A percentile compares a stretch with the other conserved stretches of the same genome.
Evolutionary conservation across 2,113 vertebrate genomes (phyloP).

Genomic region (Laticauda colubrina): DNA sequence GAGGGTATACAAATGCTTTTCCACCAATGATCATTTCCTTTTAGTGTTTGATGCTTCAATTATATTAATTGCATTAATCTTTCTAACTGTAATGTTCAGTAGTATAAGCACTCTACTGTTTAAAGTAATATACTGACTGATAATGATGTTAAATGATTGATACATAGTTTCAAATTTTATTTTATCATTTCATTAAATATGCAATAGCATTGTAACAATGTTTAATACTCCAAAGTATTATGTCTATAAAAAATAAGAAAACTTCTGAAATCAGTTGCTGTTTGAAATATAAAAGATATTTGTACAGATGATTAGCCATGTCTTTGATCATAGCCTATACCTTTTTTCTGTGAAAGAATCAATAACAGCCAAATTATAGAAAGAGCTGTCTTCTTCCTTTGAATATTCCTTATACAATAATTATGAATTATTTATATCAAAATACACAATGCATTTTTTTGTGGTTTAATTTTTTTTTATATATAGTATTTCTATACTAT

Average conservation of each 20-base stretch:
- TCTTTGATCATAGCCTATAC: not conserved
- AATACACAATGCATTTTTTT: not conserved
- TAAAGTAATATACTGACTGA: constrained; percentile 43
- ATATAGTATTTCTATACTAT: not conserved
- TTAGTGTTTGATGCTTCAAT: not conserved
- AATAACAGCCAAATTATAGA: not conserved
- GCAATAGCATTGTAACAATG: constrained; percentile 42
- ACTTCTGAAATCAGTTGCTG: constrained; percentile 27
- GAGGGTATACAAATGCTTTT: not conserved
- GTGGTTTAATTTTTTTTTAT: not conserved
- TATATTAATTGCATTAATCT: not conserved
- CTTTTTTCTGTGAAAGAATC: not conserved
- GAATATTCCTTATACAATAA: not conserved
- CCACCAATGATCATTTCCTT: not conserved
- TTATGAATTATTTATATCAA: not conserved
- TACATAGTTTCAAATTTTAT: constrained; percentile 54
- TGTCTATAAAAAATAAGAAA: constrained; percentile 14
- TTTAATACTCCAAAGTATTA: constrained; percentile 42
- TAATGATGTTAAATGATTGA: constrained; percentile 49
- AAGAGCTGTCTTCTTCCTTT: not conserved
- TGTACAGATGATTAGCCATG: not conserved
- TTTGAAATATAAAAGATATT: not conserved
- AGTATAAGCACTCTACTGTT: not conserved
- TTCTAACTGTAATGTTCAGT: not conserved
- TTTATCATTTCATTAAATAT: constrained; percentile 61